phyloP scores from a whole-genome alignment of 2,113 vertebrate genomes.

The Clarias magur region DNA sequence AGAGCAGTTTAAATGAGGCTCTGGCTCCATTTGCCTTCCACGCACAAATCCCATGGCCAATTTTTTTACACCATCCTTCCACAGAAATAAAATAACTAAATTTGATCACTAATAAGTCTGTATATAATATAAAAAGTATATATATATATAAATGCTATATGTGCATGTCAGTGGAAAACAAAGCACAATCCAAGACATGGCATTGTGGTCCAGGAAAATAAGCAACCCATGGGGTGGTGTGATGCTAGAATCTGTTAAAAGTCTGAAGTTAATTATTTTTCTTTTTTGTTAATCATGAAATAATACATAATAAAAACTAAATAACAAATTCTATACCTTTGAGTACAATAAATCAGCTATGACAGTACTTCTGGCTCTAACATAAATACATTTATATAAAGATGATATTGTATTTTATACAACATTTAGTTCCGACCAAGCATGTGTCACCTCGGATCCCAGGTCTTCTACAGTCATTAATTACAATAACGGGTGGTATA shows the following conservation, averaged over 20 bases:
- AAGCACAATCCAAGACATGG: not conserved
- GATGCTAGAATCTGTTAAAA: not conserved
- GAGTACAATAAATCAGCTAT: not conserved
- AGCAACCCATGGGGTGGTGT: not conserved
- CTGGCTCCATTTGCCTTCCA: constrained; percentile 66
- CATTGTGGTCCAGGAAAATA: not conserved
- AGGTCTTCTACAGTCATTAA: no score
- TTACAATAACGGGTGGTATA: no score
- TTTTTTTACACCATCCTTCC: constrained; percentile 31
- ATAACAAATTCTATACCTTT: not conserved
- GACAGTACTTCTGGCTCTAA: not conserved
- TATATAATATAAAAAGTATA: not conserved
- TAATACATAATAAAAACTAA: not conserved
- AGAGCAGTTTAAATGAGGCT: constrained; percentile 71
- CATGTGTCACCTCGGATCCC: no score
- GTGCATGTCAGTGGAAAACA: not conserved
- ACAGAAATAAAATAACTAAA: constrained; percentile 19
- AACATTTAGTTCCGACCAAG: no score
- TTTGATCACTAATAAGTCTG: not conserved
- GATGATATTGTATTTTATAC: not conserved
- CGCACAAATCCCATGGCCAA: constrained; percentile 59
- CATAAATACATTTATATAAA: not conserved
- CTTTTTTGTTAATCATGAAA: not conserved
- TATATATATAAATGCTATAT: no score
- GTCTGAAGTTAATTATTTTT: not conserved